A percentile compares a stretch with the other conserved stretches of the same genome.
Conservation (phyloP, 2,113 vertebrate genomes). For the Neolamprologus fasciatus region DNA sequence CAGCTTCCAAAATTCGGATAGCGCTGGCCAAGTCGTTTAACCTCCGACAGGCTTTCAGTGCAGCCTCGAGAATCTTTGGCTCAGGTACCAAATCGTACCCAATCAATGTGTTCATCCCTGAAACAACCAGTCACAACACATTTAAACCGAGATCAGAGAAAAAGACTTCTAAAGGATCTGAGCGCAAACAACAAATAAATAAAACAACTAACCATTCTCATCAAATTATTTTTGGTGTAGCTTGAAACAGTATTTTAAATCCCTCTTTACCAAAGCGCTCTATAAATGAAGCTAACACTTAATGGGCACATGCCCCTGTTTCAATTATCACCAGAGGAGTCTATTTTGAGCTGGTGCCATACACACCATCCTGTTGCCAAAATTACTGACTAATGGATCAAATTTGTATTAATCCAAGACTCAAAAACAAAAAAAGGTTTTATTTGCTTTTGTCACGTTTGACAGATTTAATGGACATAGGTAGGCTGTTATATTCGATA, state of each 20-base stretch:
- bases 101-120: constrained; percentile 92
- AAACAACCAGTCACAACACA: not conserved
- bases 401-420: not conserved
- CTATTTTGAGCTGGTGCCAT: not conserved
- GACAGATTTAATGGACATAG: not conserved
- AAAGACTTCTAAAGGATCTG: not conserved
- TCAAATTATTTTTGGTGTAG: not conserved
- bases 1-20: constrained; percentile 90
- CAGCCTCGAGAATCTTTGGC: constrained; percentile 96
- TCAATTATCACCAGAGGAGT: not conserved
- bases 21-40: constrained; percentile 92
- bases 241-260: not conserved
- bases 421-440: not conserved
- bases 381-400: not conserved
- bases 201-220: not conserved
- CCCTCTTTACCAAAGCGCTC: not conserved
- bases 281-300: not conserved
- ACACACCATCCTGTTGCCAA: not conserved
- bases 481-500: not conserved
- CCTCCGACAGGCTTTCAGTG: constrained; percentile 87
- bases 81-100: constrained; percentile 96
- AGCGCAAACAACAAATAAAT: not conserved
- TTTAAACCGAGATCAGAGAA: not conserved
- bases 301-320: not conserved
- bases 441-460: not conserved